Evolutionary conservation across 1,140 invertebrate species (phyloP).

Genomic region (Drosophila melanica): DNA sequence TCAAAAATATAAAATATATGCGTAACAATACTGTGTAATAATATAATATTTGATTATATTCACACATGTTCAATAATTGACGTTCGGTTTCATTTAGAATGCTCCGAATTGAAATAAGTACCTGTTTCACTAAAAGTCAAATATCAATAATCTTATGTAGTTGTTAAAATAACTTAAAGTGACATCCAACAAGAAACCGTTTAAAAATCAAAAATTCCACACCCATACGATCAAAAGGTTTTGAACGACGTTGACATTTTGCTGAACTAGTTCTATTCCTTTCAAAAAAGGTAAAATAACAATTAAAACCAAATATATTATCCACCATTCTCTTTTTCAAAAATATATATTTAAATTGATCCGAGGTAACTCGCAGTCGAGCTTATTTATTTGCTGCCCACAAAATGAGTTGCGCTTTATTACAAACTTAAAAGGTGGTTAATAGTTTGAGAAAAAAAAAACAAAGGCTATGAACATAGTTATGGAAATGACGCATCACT

Average conservation of each 20-base stretch:
- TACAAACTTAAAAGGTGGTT: constrained; percentile 6
- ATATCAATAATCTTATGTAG: too few relatives aligned
- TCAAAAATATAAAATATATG: too few relatives aligned
- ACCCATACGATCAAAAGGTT: neutral
- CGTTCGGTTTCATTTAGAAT: too few relatives aligned
- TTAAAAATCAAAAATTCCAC: neutral
- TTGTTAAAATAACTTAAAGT: too few relatives aligned
- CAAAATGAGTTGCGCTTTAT: constrained; percentile 10
- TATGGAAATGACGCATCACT: constrained; percentile 60
- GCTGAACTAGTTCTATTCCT: too few relatives aligned
- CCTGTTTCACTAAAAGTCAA: too few relatives aligned
- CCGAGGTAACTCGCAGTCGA: neutral
- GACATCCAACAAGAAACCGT: too few relatives aligned
- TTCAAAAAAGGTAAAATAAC: too few relatives aligned
- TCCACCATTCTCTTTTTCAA: neutral
- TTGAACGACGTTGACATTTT: neutral
- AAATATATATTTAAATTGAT: neutral
- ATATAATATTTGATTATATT: too few relatives aligned
- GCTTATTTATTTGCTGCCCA: neutral
- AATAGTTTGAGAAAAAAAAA: constrained; percentile 6
- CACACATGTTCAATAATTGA: too few relatives aligned
- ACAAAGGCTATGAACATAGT: constrained; percentile 10
- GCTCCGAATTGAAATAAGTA: too few relatives aligned
- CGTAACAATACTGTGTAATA: too few relatives aligned
- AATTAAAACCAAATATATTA: neutral